A percentile compares a stretch with the other conserved stretches of the same genome.
These are phyloP conservation scores for Chaitophorus viminalis DNA, from an alignment of 2,888 invertebrate species.

Conservation along the genomic window DNA sequence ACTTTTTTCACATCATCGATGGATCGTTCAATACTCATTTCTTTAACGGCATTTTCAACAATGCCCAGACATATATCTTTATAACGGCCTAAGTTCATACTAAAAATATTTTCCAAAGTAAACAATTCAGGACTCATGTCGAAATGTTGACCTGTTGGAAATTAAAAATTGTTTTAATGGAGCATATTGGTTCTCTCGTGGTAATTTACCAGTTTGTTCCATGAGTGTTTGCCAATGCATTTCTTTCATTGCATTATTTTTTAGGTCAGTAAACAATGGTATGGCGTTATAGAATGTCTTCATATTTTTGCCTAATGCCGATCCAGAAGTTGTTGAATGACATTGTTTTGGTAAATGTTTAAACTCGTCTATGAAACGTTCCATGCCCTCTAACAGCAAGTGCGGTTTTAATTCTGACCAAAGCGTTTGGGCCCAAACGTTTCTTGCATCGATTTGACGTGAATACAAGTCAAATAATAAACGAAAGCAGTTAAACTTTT, in stretches of 20 bases:
- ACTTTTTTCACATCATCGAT: slow-evolving; percentile 84
- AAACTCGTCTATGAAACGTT: slow-evolving; percentile 82
- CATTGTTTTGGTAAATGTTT: slow-evolving; percentile 77
- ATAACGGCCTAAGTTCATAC: slow-evolving; percentile 88
- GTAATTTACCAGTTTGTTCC: slow-evolving; percentile 77
- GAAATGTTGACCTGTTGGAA: slow-evolving; percentile 71
- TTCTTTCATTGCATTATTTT: slow-evolving; percentile 89
- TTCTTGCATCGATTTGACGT: slow-evolving; percentile 77
- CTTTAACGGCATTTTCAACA: slow-evolving; percentile 88
- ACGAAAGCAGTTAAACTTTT: slow-evolving; percentile 77
- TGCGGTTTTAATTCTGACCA: slow-evolving; percentile 90
- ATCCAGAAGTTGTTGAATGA: slow-evolving; percentile 72
- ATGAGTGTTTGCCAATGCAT: slow-evolving; percentile 92
- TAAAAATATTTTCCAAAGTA: slow-evolving; percentile 90
- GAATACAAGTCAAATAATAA: slow-evolving; percentile 81
- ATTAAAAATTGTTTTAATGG: neutral
- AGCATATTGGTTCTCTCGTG: neutral
- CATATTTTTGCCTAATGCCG: slow-evolving; percentile 82
- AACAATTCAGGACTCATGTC: slow-evolving; percentile 91
- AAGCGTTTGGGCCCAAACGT: slow-evolving; percentile 85
- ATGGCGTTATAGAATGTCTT: slow-evolving; percentile 87
- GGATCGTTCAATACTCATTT: slow-evolving; percentile 88
- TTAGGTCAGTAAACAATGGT: slow-evolving; percentile 89
- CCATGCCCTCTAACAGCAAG: slow-evolving; percentile 85
- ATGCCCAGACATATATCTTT: slow-evolving; percentile 87